Conservation (phyloP, 2,797 vertebrate species). For the Notolepis coatsorum region DNA sequence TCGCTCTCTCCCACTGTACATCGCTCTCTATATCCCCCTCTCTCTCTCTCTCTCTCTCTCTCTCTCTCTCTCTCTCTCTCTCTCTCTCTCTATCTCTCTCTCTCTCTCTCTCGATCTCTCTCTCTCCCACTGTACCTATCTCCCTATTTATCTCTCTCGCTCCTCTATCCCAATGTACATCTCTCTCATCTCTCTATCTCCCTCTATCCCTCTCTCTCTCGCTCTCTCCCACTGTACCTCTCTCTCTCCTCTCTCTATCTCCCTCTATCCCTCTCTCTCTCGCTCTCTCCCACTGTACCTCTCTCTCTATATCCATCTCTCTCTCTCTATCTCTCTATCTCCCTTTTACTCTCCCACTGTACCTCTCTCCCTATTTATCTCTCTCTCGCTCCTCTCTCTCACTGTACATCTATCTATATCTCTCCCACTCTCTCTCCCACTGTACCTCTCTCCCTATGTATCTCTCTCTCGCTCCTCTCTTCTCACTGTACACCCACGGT, state of each 20-base stretch:
- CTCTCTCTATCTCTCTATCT: not conserved
- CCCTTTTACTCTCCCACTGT: not conserved
- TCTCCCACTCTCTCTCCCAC: not conserved
- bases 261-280: too few species aligned
- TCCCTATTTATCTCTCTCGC: not conserved
- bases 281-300: conserved; percentile 33
- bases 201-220: not conserved
- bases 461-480: not conserved
- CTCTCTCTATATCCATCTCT: not conserved
- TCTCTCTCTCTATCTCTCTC: not conserved
- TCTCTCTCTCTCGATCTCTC: too few species aligned
- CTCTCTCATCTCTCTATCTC: not conserved
- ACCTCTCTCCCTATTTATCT: not conserved
- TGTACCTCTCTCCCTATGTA: not conserved
- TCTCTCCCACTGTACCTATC: conserved; percentile 38
- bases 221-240: too few species aligned
- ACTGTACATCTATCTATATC: not conserved
- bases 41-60: not conserved
- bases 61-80: not conserved
- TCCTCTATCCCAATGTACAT: not conserved
- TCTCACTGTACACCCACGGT: too few species aligned
- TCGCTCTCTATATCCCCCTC: too few species aligned
- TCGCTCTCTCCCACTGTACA: not conserved
- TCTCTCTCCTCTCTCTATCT: too few species aligned
- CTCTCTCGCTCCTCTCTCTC: too few species aligned